Percentiles rank a stretch among this genome's conserved stretches.
Conservation (phyloP, 2,888 invertebrate genomes). For the Galerucella nymphaeae region DNA sequence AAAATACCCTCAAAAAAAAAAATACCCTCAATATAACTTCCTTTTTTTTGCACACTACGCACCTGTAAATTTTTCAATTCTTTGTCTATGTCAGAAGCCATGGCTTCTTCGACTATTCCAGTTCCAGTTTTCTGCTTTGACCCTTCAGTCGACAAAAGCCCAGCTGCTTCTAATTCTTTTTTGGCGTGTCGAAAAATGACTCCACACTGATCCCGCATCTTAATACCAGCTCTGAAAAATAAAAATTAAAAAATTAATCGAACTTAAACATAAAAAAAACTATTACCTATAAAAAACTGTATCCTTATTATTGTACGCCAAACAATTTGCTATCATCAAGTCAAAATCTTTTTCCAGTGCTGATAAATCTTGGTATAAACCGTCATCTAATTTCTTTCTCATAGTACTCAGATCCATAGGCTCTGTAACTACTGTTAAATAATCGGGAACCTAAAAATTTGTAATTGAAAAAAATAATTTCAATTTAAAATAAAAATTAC, state of each 20-base stretch:
- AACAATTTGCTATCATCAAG: constrained; percentile 96
- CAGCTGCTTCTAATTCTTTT: constrained; percentile 76
- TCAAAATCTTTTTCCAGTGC: constrained; percentile 90
- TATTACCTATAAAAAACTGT: constrained; percentile 86
- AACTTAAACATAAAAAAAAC: constrained; percentile 10
- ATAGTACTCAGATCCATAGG: constrained; percentile 94
- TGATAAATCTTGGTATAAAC: constrained; percentile 77
- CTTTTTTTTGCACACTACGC: neutral
- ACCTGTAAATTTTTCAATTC: constrained; percentile 66
- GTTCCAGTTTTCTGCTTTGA: constrained; percentile 46
- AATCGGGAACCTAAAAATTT: constrained; percentile 82
- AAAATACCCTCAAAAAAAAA: constrained; percentile 6
- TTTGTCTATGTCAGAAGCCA: constrained; percentile 69
- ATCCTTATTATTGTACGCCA: constrained; percentile 94
- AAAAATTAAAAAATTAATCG: no score
- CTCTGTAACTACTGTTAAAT: constrained; percentile 82
- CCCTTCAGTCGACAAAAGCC: constrained; percentile 65
- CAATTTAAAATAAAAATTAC: constrained; percentile 58
- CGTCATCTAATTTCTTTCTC: constrained; percentile 78
- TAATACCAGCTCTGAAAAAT: constrained; percentile 40
- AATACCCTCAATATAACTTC: neutral
- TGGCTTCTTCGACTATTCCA: constrained; percentile 62
- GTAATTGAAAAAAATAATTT: neutral
- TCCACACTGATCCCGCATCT: constrained; percentile 90
- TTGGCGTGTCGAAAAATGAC: constrained; percentile 82